Base-by-base conservation (phyloP, 2,888 invertebrate genomes). In the Drosophila anomalata region DNA sequence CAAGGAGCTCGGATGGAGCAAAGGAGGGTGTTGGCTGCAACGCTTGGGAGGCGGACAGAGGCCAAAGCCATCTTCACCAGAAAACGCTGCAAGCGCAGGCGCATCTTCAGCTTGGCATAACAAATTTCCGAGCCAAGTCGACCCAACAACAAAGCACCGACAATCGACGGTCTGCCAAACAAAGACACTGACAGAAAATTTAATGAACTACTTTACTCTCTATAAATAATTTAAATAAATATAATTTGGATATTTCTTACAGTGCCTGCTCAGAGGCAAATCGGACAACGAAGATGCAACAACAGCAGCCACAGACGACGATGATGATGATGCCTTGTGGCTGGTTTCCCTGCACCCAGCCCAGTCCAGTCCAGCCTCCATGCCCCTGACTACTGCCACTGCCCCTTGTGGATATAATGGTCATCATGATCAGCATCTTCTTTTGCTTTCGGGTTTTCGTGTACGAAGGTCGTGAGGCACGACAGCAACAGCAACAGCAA, bases 401-500 rank as follows among this genome's bases (percentile, higher is more conserved):
- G 63, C 51, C 50, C 63, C 63, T 24, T 48, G 7, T 26, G 17
- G 17, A 26, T 44, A 20, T 31, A 20, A 41, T 42, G 22, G 20
- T 36, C 50, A 56, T 41, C 31, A 62, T 61, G 61, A 62, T 62
- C 61, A 62, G 61, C 61, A 62, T 62, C 63, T 65, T 44, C 42
- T 12, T 66, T 33, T 71, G 65, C 56, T 67, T 62, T 62, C 59
- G 68, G 71, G 79, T 78, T 78, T 87, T 82, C 86, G 79, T 87
- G 87, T 87, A 78, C 88, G 78, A 82, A 77, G 84, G 87, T 87
- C 87, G 87, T 87, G 87, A 83, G 73, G 75, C 87, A 89, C 89
- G 87, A 87, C 84, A 85, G 70, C 67, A 55, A 47, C 74, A 73
- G 3, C 22, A 22, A 22, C 22, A 22, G 47, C 73, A 62, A 46